phyloP scores from a whole-genome alignment of 92 coral and sea anemone species.

The Siderastrea radians region DNA sequence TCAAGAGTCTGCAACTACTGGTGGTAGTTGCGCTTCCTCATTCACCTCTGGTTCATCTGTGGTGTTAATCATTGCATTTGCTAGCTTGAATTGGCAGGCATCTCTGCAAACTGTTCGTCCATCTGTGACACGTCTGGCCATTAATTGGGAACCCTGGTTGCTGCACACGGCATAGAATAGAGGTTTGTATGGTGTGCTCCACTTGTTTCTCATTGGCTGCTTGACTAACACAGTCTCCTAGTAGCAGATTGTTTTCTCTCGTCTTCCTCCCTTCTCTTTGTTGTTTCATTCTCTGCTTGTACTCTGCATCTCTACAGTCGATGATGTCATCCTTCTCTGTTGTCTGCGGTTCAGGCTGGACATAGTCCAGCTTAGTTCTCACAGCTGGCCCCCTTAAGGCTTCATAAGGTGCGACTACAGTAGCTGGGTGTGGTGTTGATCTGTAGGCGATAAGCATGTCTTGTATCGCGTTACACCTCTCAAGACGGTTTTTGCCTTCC shows the following conservation, averaged over 20 bases:
- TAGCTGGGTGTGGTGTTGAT: conserved; percentile 78
- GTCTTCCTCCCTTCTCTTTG: conserved; percentile 69
- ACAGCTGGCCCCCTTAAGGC: conserved; percentile 64
- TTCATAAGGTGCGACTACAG: conserved; percentile 69
- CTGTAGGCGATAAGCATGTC: conserved; percentile 78
- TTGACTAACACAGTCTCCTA: conserved; percentile 79
- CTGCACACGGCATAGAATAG: conserved; percentile 49
- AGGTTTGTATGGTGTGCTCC: conserved; percentile 76
- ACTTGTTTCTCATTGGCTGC: conserved; percentile 57
- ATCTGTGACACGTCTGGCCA: conserved; percentile 58
- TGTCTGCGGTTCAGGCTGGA: conserved; percentile 33
- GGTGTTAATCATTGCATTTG: conserved; percentile 61
- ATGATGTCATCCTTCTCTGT: conserved; percentile 53
- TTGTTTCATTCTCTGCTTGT: conserved; percentile 72
- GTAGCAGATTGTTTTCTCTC: conserved; percentile 56
- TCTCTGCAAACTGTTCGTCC: conserved; percentile 57
- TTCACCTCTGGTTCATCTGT: conserved; percentile 43
- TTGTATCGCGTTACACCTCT: conserved; percentile 57
- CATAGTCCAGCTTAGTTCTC: conserved; percentile 70
- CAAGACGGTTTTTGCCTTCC: conserved; percentile 61
- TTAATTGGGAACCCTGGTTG: conserved; percentile 49
- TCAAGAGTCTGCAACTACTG: conserved; percentile 21
- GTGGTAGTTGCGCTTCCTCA: conserved; percentile 23
- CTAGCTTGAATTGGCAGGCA: conserved; percentile 61
- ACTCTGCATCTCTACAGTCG: conserved; percentile 62